Base-by-base conservation (phyloP, 2,888 invertebrate species). In the Drepana falcataria region DNA sequence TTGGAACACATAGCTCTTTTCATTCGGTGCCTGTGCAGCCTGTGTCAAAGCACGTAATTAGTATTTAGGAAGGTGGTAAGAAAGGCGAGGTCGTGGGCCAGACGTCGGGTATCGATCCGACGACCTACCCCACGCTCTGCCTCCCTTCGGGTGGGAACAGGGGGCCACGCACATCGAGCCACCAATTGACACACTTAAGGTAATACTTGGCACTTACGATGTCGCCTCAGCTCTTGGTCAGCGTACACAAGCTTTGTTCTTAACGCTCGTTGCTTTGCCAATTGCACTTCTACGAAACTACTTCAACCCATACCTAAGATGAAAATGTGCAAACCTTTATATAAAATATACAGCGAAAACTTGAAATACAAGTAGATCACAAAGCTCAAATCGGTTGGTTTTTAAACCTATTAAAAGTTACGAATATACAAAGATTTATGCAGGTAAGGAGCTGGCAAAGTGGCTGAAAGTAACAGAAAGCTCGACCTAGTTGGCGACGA, bases 91-190 rank as follows among this genome's bases (percentile, higher is more conserved):
- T 89, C 88, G 89, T 84, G 87, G 88, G 89, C 92, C 92, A 93
- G 93, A 93, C 93, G 93, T 91, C 91, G 92, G 89, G 91, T 93
- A 93, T 93, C 93, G 93, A 93, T 93, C 92, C 91, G 83, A 70
- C 92, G 92, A 92, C 93, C 92, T 88, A 83, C 89, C 90, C 86
- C 89, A 87, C 88, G 81, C 80, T 77, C 71, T 69, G 71, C 80
- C 81, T 71, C 80, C 80, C 68, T 61, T 66, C 64, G 64, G 74
- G 72, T 66, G 78, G 80, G 71, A 72, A 67, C 77, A 57, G 81
- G 83, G 83, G 75, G 81, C 81, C 83, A 90, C 90, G 89, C 91
- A 88, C 90, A 88, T 87, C 86, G 79, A 85, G 77, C 84, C 83
- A 83, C 87, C 91, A 88, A 91, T 91, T 91, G 91, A 91, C 90